Evolutionary conservation across 1,140 invertebrate genomes (phyloP).

Genomic region (Drosophila kikkawai): DNA sequence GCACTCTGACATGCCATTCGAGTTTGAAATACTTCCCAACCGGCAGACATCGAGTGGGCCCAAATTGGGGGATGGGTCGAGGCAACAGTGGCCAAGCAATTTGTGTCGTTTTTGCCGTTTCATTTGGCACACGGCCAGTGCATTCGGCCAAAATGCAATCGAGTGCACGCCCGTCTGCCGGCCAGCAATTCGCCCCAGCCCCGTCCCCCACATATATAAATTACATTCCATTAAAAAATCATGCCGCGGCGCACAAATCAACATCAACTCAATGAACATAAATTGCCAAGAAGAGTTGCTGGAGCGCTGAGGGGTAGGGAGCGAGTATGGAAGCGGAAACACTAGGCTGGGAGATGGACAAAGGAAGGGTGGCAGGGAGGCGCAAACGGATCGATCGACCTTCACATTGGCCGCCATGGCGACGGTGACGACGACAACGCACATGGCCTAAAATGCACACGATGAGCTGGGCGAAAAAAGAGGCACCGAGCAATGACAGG

Average conservation of each 20-base stretch:
- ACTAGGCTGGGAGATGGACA: conserved; percentile 12
- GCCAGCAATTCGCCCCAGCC: conserved; percentile 1
- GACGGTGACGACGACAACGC: conserved; percentile 50
- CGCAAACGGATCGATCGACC: conserved; percentile 69
- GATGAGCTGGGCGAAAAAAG: conserved; percentile 17
- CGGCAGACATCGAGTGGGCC: conserved; percentile 29
- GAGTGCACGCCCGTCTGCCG: conserved; percentile 61
- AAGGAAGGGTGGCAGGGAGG: conserved; percentile 5
- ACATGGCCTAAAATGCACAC: conserved; percentile 62
- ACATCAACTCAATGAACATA: conserved; percentile 81
- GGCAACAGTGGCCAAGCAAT: conserved; percentile 46
- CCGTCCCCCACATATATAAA: conserved; percentile 53
- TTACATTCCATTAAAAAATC: conserved; percentile 81
- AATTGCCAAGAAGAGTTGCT: conserved; percentile 53
- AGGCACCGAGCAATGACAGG: conserved; percentile 26
- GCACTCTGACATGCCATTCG: conserved; percentile 19
- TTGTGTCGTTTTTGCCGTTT: conserved; percentile 47
- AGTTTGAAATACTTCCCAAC: conserved; percentile 16
- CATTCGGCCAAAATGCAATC: conserved; percentile 70
- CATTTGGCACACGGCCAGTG: conserved; percentile 67
- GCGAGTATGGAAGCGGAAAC: not conserved
- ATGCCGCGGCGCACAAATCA: conserved; percentile 76
- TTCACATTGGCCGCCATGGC: conserved; percentile 77
- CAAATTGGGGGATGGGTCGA: conserved; percentile 2
- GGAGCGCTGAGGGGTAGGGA: not conserved